Percentiles rank a stretch among this genome's conserved stretches.
These are phyloP conservation scores for Adrianichthys oophorus DNA, from an alignment of 2,797 vertebrate species.

Conservation along the genomic window DNA sequence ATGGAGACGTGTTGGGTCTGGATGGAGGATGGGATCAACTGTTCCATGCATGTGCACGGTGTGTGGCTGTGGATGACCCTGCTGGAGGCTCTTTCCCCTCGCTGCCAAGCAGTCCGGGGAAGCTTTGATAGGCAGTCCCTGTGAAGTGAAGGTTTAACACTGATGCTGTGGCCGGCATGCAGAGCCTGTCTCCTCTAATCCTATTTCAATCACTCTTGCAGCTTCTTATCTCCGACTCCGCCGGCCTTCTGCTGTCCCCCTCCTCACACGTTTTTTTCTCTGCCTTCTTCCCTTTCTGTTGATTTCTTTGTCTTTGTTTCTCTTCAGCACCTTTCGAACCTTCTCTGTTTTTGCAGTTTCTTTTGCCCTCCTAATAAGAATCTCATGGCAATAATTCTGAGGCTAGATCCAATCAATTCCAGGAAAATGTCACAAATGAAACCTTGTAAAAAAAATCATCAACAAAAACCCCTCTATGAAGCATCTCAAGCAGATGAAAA, in stretches of 20 bases:
- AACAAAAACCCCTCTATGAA: constrained; percentile 34
- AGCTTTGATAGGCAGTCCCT: constrained; percentile 71
- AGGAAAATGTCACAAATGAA: constrained; percentile 55
- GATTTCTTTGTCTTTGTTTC: constrained; percentile 3
- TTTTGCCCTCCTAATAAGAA: constrained; percentile 30
- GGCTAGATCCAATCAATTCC: constrained; percentile 61
- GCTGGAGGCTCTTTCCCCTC: constrained; percentile 56
- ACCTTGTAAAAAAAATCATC: constrained; percentile 45
- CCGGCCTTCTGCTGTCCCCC: constrained; percentile 59
- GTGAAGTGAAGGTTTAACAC: constrained; percentile 71
- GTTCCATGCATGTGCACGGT: constrained; percentile 27
- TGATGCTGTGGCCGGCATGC: constrained; percentile 67
- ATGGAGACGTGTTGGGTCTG: constrained; percentile 53
- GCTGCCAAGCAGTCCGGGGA: constrained; percentile 59
- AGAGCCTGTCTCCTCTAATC: constrained; percentile 77
- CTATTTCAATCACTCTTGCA: constrained; percentile 77
- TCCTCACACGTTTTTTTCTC: constrained; percentile 50
- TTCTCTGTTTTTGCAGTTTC: constrained; percentile 32
- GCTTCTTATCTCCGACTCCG: constrained; percentile 72
- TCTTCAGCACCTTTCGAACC: constrained; percentile 21
- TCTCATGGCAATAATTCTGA: constrained; percentile 64
- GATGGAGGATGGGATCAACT: constrained; percentile 17
- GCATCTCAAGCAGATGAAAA: constrained; percentile 62
- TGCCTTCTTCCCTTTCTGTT: constrained; percentile 14
- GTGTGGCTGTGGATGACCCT: constrained; percentile 44